phyloP scores from a whole-genome alignment of 2,113 vertebrate genomes.

The Sitta europaea region DNA sequence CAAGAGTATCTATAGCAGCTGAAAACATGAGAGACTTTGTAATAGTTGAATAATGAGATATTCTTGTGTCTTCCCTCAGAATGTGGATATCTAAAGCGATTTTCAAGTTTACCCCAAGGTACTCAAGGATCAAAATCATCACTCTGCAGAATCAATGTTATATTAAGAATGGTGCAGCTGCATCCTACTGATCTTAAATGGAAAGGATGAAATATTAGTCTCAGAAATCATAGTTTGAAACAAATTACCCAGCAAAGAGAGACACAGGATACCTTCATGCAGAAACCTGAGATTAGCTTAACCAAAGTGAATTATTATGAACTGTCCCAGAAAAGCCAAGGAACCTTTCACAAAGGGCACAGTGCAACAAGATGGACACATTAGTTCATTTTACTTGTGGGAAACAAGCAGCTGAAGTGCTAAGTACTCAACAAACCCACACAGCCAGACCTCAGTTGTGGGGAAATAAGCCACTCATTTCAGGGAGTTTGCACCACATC shows the following conservation, averaged over 20 bases:
- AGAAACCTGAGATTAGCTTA: background rate
- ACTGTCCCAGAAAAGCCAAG: background rate
- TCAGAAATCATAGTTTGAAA: background rate
- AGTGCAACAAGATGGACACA: rapidly evolving
- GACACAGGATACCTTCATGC: background rate
- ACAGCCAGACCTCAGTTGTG: background rate
- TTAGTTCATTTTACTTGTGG: background rate
- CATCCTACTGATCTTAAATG: background rate
- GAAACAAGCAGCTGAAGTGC: background rate
- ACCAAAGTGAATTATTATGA: background rate
- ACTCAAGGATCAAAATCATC: background rate
- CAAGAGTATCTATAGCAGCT: background rate
- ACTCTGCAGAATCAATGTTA: background rate
- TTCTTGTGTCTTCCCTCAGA: background rate
- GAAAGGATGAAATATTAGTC: background rate
- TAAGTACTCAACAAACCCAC: background rate
- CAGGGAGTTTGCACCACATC: background rate
- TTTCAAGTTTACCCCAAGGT: background rate
- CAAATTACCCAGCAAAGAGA: background rate
- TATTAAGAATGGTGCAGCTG: background rate
- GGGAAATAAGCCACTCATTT: background rate
- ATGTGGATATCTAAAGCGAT: background rate
- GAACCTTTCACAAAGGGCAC: background rate
- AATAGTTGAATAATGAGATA: background rate
- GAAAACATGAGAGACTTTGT: background rate